Percentiles rank a stretch among this genome's conserved stretches.
Evolutionary conservation across 23 tunicate genomes (phyloP).

Genomic region (Clavelina lepadiformis): DNA sequence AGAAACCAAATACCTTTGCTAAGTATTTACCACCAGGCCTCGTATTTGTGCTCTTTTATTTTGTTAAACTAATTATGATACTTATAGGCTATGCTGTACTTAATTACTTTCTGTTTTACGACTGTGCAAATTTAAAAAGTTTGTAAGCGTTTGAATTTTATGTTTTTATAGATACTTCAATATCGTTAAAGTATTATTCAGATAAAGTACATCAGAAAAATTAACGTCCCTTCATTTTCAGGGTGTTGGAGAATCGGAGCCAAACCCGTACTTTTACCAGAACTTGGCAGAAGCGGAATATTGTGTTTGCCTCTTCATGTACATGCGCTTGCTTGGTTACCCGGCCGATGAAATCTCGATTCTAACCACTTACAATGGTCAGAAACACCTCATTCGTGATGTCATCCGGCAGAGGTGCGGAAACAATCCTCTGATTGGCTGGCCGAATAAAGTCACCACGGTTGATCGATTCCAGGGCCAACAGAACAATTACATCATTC

Average conservation of each 20-base stretch:
- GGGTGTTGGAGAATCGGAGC: constrained; percentile 96
- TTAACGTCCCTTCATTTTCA: not conserved
- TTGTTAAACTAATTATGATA: too few species aligned
- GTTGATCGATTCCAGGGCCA: constrained; percentile 99
- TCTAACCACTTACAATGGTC: constrained; percentile 98
- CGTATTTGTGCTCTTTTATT: too few species aligned
- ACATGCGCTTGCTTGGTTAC: constrained; percentile 95
- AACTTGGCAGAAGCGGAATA: constrained; percentile 98
- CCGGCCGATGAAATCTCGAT: constrained; percentile 88
- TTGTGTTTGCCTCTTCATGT: constrained; percentile 91
- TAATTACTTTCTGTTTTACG: too few species aligned
- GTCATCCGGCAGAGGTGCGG: constrained; percentile 86
- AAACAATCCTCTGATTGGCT: constrained; percentile 84
- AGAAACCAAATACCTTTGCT: too few species aligned
- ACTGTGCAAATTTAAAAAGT: too few species aligned
- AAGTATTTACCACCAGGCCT: too few species aligned
- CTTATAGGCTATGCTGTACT: too few species aligned
- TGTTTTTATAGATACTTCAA: too few species aligned
- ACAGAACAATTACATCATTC: constrained; percentile 96
- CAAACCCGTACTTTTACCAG: constrained; percentile 98
- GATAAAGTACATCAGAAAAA: not conserved
- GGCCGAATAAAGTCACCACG: constrained; percentile 96
- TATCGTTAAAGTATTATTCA: too few species aligned
- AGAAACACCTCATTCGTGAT: constrained; percentile 96
- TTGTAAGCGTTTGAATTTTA: too few species aligned